A percentile compares a stretch with the other conserved stretches of the same genome.
phyloP scores from a whole-genome alignment of 2,888 invertebrate species.

The Mythimna ferrago region DNA sequence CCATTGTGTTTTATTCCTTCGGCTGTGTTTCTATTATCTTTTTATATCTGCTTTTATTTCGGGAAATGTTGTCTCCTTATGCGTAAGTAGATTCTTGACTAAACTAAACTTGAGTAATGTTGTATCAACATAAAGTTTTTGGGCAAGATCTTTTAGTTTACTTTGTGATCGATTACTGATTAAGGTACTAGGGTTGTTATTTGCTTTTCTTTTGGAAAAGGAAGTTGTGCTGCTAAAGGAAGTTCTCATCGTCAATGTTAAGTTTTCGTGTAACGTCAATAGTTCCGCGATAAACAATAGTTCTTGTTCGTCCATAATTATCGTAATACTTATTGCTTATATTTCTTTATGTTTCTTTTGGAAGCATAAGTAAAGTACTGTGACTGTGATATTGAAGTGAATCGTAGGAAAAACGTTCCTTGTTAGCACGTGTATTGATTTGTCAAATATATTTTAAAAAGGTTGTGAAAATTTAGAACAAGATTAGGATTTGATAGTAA shows the following conservation, averaged over 20 bases:
- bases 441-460: too few relatives aligned
- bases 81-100: neutral
- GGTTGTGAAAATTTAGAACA: too few relatives aligned
- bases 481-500: too few relatives aligned
- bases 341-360: neutral
- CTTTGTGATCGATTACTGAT: neutral
- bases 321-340: constrained; percentile 1
- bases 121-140: neutral
- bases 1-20: neutral
- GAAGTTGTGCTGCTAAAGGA: too few relatives aligned
- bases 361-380: neutral
- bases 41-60: neutral
- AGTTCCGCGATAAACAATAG: neutral
- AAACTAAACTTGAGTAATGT: neutral
- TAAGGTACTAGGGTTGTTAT: neutral
- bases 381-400: neutral
- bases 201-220: neutral
- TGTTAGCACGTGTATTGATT: too few relatives aligned
- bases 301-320: neutral
- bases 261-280: neutral
- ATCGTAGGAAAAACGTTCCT: too few relatives aligned
- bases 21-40: neutral
- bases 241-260: constrained; percentile 4
- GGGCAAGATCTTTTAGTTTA: neutral
- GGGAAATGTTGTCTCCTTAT: neutral